Percentiles rank a stretch among this genome's conserved stretches.
These are phyloP conservation scores for Emmelina monodactyla DNA, from an alignment of 2,888 invertebrate species.

Conservation along the genomic window DNA sequence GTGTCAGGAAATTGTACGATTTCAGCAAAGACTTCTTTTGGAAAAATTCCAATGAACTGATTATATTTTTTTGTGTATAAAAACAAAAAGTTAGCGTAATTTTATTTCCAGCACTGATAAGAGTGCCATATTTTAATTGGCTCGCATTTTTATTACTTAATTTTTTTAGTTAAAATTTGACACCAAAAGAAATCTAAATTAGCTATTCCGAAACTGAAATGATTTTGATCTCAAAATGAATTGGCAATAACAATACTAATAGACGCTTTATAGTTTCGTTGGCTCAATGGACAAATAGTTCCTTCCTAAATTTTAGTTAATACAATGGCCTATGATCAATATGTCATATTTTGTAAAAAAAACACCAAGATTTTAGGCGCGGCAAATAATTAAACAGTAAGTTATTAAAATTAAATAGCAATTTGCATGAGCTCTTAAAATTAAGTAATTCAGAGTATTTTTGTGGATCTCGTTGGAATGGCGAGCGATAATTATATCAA, in stretches of 20 bases:
- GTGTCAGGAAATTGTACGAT: slow-evolving; percentile 29
- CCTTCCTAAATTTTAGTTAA: neutral
- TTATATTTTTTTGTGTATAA: slow-evolving; percentile 47
- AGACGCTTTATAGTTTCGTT: slow-evolving; percentile 4
- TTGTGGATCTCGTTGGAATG: slow-evolving; percentile 4
- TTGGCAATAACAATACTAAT: slow-evolving; percentile 21
- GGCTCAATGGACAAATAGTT: neutral
- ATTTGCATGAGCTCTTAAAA: no score
- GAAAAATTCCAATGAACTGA: slow-evolving; percentile 60
- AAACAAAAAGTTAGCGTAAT: slow-evolving; percentile 45
- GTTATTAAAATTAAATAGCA: no score
- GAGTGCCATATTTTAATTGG: slow-evolving; percentile 63
- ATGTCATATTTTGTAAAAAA: no score
- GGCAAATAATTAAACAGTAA: no score
- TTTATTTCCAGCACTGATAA: slow-evolving; percentile 54
- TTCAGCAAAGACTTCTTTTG: slow-evolving; percentile 37
- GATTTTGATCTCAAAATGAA: slow-evolving; percentile 54
- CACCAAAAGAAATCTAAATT: slow-evolving; percentile 56
- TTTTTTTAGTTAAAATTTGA: slow-evolving; percentile 58
- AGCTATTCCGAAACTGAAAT: no score
- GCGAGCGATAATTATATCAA: slow-evolving; percentile 4
- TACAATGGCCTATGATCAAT: no score
- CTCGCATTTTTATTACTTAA: slow-evolving; percentile 41
- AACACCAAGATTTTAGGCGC: slow-evolving; percentile 16
- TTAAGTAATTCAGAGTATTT: no score